Evolutionary conservation across 2,888 invertebrate species (phyloP).

Genomic region (Capitulum mitella): DNA sequence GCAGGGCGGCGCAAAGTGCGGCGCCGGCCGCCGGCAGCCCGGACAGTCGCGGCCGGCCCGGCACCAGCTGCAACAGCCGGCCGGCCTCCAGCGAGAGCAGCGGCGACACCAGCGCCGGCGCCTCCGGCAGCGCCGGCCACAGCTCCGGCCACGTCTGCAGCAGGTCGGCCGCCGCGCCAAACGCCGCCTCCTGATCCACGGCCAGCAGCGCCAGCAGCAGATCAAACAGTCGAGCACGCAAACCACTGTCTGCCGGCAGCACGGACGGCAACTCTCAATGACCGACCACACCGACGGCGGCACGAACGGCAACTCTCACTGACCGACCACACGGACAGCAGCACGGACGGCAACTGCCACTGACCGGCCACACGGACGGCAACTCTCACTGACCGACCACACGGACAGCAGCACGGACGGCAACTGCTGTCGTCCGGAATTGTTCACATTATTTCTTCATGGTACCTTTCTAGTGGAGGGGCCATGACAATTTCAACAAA

Average conservation of each 20-base stretch:
- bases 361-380: no score
- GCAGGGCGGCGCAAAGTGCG: not conserved
- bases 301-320: no score
- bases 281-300: no score
- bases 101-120: not conserved
- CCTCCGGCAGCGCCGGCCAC: not conserved
- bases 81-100: not conserved
- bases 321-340: no score
- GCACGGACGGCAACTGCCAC: no score
- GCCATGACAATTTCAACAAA: no score
- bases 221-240: not conserved
- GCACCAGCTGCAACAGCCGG: not conserved
- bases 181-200: not conserved
- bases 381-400: no score
- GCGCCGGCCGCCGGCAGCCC: constrained; percentile 1
- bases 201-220: constrained; percentile 12
- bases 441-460: no score
- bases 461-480: no score
- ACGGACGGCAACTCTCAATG: no score
- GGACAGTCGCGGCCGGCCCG: constrained; percentile 1
- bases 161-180: not conserved
- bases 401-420: no score
- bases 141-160: not conserved
- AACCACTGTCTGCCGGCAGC: not conserved
- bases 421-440: no score